These are phyloP conservation scores for Philypnodon macrostomus DNA, from an alignment of 2,797 vertebrate genomes.

Conservation along the genomic window DNA sequence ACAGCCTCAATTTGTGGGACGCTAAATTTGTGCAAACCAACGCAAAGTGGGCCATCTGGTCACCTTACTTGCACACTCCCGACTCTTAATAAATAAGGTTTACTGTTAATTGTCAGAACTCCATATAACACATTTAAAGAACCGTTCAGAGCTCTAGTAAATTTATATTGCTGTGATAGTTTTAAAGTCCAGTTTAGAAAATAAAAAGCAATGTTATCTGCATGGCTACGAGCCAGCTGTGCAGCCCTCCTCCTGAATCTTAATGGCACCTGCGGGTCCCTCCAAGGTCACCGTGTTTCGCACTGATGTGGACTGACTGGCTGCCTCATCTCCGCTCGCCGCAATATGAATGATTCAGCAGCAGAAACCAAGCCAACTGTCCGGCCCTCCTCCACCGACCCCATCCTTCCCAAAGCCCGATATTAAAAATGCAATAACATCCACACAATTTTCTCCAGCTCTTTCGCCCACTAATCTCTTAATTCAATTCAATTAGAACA, in stretches of 20 bases:
- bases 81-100: background rate
- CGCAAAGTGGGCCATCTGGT: too few relatives aligned
- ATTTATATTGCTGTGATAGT: background rate
- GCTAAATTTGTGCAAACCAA: too few relatives aligned
- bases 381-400: slow-evolving; percentile 9
- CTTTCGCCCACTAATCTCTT: slow-evolving; percentile 1
- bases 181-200: slow-evolving; percentile 11
- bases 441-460: background rate
- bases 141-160: background rate
- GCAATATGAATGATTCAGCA: slow-evolving; percentile 48
- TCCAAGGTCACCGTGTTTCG: slow-evolving; percentile 13
- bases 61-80: too few relatives aligned
- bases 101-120: background rate
- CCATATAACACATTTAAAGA: background rate
- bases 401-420: background rate
- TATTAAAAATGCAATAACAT: background rate
- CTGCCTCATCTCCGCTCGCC: slow-evolving; percentile 25
- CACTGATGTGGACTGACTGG: slow-evolving; percentile 32
- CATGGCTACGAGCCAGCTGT: slow-evolving; percentile 5
- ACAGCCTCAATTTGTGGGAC: too few relatives aligned
- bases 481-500: background rate
- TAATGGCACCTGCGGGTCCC: slow-evolving; percentile 12
- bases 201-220: background rate
- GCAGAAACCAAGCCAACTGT: slow-evolving; percentile 23
- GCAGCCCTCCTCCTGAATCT: slow-evolving; percentile 1